Base-by-base conservation (phyloP, 2,888 invertebrate genomes). In the Callyntrura sp. region DNA sequence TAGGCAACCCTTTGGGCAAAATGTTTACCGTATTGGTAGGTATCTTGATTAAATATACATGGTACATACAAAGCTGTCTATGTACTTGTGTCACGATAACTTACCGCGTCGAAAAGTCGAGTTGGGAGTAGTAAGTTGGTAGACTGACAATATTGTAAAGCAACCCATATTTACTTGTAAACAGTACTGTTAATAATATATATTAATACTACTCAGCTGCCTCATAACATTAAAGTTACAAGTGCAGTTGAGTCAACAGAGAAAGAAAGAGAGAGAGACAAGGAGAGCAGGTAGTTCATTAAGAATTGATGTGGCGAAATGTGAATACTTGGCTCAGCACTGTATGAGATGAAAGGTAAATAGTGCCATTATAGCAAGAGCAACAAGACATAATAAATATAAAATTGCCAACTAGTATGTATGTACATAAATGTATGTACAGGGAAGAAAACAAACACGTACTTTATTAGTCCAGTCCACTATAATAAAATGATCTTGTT, bases 231-330 rank as follows among this genome's bases (percentile, higher is more conserved):
- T 35, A 35, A 35, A 35, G 35, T 35, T 35, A 78, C 28, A 78
- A 78, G 78, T 78, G 78, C 55, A 28, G 28, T 2, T 17, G n/a
- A 78, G 78, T 55, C 78, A 78, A 8, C 8, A 17, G 57, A 73
- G 73, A 73, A 11, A 51, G 14, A 17, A 76, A 28, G 28, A n/a
- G 17, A 78, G 35, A n/a, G 73, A 73, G 17, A 51, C 43, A 17
- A 76, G 55, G 28, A n/a, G 17, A 78, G 35, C 78, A 78, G 78
- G 78, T 78, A 78, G 55, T 55, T 78, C 78, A 78, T 78, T 78
- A 78, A 78, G 57, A 78, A 78, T 78, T 55, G 57, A 78, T 78
- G 78, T 78, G 76, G 48, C 48, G 78, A 57, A 78, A 57, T 78
- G 78, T 78, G 73, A 55, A 76, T 57, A 28, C 25, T 76, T 8